A percentile compares a stretch with the other conserved stretches of the same genome.
phyloP scores from a whole-genome alignment of 1,140 invertebrate genomes.

The Camponotus vicinus region DNA sequence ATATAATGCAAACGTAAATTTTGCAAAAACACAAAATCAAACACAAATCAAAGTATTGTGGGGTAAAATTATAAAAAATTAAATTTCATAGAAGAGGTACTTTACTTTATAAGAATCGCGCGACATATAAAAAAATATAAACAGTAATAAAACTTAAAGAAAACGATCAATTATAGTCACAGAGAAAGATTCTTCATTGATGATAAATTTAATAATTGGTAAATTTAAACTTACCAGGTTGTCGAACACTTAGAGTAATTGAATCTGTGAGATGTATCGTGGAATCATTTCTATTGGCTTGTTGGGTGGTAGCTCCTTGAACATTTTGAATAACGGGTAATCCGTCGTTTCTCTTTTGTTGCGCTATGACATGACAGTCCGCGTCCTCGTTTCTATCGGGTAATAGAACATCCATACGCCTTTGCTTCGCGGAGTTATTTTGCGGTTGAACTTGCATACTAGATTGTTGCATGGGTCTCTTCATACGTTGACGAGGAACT shows the following conservation, averaged over 20 bases:
- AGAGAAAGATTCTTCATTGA: too few species aligned
- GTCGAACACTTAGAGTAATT: conserved; percentile 89
- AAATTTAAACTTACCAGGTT: conserved; percentile 78
- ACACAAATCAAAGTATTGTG: neutral
- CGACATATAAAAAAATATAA: neutral
- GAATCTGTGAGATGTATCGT: conserved; percentile 89
- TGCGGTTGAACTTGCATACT: conserved; percentile 67
- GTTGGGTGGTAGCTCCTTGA: conserved; percentile 87
- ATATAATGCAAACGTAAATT: conserved; percentile 12
- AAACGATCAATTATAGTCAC: neutral
- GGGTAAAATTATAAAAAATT: conserved; percentile 23
- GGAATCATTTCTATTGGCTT: conserved; percentile 85
- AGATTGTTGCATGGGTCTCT: conserved; percentile 80
- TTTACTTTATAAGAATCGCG: conserved; percentile 21
- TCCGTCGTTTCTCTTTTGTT: conserved; percentile 91
- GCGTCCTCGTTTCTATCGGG: conserved; percentile 88
- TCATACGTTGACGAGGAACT: conserved; percentile 78
- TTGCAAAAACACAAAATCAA: conserved; percentile 6
- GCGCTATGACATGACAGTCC: conserved; percentile 89
- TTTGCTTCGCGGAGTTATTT: conserved; percentile 81
- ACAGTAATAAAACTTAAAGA: neutral
- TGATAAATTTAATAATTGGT: too few species aligned
- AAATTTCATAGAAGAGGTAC: conserved; percentile 58
- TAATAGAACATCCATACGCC: conserved; percentile 86
- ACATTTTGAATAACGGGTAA: conserved; percentile 91